These are phyloP conservation scores for Pyxicephalus adspersus DNA, from an alignment of 2,113 vertebrate species.

Conservation along the genomic window DNA sequence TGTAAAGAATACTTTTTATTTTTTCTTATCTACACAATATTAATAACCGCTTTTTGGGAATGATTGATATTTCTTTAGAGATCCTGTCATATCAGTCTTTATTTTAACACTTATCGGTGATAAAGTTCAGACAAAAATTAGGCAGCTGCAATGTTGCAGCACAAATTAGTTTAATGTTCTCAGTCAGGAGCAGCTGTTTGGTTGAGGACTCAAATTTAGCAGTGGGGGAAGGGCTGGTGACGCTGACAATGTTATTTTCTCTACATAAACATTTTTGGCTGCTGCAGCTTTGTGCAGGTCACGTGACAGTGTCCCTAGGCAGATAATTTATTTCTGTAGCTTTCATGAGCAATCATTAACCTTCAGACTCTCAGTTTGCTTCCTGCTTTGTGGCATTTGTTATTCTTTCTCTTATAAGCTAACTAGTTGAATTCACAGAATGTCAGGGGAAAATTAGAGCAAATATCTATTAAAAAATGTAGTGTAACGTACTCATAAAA, in stretches of 20 bases:
- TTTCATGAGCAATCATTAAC: slow-evolving; percentile 88
- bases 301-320: slow-evolving; percentile 84
- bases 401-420: slow-evolving; percentile 71
- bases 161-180: slow-evolving; percentile 87
- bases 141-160: slow-evolving; percentile 85
- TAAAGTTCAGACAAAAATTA: slow-evolving; percentile 83
- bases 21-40: slow-evolving; percentile 56
- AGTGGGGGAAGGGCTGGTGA: slow-evolving; percentile 76
- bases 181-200: slow-evolving; percentile 86
- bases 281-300: slow-evolving; percentile 83
- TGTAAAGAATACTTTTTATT: slow-evolving; percentile 57
- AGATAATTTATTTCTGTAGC: slow-evolving; percentile 88
- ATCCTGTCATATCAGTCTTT: slow-evolving; percentile 74
- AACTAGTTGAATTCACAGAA: slow-evolving; percentile 80
- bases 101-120: slow-evolving; percentile 82
- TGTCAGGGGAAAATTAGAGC: slow-evolving; percentile 80
- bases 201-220: slow-evolving; percentile 73
- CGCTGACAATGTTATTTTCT: slow-evolving; percentile 78
- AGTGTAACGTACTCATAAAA: slow-evolving; percentile 64
- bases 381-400: slow-evolving; percentile 79
- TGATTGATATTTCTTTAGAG: slow-evolving; percentile 74
- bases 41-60: slow-evolving; percentile 67
- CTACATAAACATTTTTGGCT: slow-evolving; percentile 87
- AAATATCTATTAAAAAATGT: slow-evolving; percentile 74
- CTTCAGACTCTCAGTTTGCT: slow-evolving; percentile 81